Evolutionary conservation across 2,797 vertebrate species (phyloP), one percentile per base, ranked within the genome.

Genomic region (Rhinophrynus dorsalis): DNA sequence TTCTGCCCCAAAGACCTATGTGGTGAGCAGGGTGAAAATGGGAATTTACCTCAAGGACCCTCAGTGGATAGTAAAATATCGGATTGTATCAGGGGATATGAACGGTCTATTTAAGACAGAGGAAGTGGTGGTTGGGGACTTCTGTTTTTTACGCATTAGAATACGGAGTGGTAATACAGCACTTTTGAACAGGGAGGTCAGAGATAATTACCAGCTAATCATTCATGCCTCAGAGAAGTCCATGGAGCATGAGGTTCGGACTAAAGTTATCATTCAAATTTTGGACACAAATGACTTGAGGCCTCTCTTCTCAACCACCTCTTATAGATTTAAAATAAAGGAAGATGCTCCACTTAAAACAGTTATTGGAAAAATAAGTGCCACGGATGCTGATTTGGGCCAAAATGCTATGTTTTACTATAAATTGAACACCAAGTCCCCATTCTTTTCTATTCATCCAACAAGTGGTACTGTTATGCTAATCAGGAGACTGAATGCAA

Each of bases 221-320:
- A 83, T 98, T 56, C 92, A 95, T 77, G 96, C 95, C 35, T 85
- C 83, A 0, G 96, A 96, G 74, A 92, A 78, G 71, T 90, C 82
- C 21, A 87, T 79, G 61, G 74, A 86, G 13, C 85, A 90, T 0
- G 86, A 93, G 77, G 87, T 90, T 0, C 88, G 90, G 86, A 92
- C 95, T 2, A 96, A 92, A 35, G 94, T 99, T 40, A 81, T 88
- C 37, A 84, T 99, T 18, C 91, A 85, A 24, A 94, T 99, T 68
- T 88, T 97, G 47, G 97, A 99, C 83, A 94, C 87, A 63, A 98
- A 99, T 26, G 97, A 99, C 83, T 82, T 99, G 68, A 98, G 94
- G 71, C 96, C 97, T 7, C 95, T 99, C 13, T 98, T 99, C 83
- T 97, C 95, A 69, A 96, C 96, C 0, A 94, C 96, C 1, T 98